These are phyloP conservation scores for Achlya flavicornis DNA, from an alignment of 2,888 invertebrate genomes.

Conservation along the genomic window DNA sequence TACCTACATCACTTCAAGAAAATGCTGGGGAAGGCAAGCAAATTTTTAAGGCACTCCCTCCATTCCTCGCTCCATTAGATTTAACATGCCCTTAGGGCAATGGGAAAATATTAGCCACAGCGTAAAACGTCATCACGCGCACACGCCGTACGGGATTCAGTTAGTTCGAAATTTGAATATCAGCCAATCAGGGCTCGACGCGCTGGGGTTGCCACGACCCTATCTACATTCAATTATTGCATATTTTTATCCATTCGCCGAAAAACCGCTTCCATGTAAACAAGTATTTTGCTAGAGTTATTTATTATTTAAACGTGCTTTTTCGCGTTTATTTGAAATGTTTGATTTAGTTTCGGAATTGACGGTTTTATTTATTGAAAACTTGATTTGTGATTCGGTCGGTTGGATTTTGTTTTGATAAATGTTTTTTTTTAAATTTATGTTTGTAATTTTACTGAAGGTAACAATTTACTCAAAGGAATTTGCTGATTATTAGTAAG, in stretches of 20 bases:
- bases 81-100: slow-evolving; percentile 56
- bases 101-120: slow-evolving; percentile 76
- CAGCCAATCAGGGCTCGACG: slow-evolving; percentile 78
- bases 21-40: slow-evolving; percentile 18
- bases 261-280: slow-evolving; percentile 42
- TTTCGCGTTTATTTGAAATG: background rate
- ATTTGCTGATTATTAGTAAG: too few relatives aligned
- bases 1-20: slow-evolving; percentile 13
- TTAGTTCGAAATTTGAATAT: slow-evolving; percentile 80
- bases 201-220: slow-evolving; percentile 59
- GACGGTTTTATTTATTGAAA: slow-evolving; percentile 6
- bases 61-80: slow-evolving; percentile 69
- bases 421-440: background rate
- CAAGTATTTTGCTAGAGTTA: slow-evolving; percentile 20
- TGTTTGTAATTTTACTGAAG: background rate
- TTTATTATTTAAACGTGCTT: background rate
- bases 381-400: slow-evolving; percentile 5
- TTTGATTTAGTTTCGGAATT: slow-evolving; percentile 3
- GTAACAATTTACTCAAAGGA: background rate
- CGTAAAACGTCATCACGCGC: slow-evolving; percentile 69
- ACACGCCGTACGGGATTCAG: slow-evolving; percentile 66
- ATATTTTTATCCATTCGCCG: slow-evolving; percentile 50
- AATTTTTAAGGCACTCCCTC: slow-evolving; percentile 62
- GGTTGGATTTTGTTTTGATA: background rate
- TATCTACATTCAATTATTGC: slow-evolving; percentile 64